A percentile compares a stretch with the other conserved stretches of the same genome.
Conservation (phyloP, 2,888 invertebrate genomes). For the Leptopilina myrica region DNA sequence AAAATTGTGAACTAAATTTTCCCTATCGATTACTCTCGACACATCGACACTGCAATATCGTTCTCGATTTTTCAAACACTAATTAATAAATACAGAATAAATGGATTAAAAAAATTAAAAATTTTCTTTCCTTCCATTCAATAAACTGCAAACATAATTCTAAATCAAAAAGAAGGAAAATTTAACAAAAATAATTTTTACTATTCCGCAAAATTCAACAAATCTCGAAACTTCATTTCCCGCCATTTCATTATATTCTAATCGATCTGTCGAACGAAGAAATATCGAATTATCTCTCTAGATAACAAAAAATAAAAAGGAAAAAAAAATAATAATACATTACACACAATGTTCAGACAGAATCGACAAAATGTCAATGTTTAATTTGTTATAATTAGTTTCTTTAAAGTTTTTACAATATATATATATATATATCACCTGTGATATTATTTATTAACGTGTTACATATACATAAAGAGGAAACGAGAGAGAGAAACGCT, state of each 20-base stretch:
- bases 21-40: conserved; percentile 36
- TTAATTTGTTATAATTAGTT: conserved; percentile 2
- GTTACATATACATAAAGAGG: no score
- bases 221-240: no score
- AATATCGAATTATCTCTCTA: neutral
- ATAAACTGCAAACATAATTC: no score
- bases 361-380: conserved; percentile 31
- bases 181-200: no score
- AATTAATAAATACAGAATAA: neutral
- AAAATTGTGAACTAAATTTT: neutral
- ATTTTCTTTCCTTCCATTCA: no score
- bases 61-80: neutral
- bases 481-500: neutral
- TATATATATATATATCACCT: neutral
- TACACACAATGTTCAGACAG: neutral
- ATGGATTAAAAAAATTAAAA: no score
- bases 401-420: neutral
- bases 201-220: no score
- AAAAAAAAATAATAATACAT: neutral
- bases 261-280: no score
- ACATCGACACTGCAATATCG: neutral
- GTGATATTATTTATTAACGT: neutral
- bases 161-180: no score
- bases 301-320: neutral
- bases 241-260: no score